These are phyloP conservation scores for Acanthosepion esculentum DNA, from an alignment of 2,888 invertebrate genomes.

Conservation along the genomic window DNA sequence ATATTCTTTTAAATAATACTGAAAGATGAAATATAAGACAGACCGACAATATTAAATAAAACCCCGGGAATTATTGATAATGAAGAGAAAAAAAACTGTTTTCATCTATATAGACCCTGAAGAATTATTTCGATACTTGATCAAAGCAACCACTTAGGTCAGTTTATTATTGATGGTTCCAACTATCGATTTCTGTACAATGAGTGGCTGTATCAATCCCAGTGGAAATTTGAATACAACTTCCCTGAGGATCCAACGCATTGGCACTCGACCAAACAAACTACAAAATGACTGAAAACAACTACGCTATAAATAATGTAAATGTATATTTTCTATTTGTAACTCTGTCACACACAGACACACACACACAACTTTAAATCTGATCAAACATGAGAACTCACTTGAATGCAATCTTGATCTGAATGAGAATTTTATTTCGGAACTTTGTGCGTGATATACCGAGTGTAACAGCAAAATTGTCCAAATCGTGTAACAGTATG, in stretches of 20 bases:
- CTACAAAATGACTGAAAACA: neutral
- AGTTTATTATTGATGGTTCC: neutral
- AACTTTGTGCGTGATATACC: too few species aligned
- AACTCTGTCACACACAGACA: fast-evolving
- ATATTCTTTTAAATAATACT: too few species aligned
- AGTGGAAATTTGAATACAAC: neutral
- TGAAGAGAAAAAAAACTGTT: neutral
- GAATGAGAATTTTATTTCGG: too few species aligned
- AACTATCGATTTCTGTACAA: neutral
- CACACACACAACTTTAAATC: neutral
- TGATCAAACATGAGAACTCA: too few species aligned
- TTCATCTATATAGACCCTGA: neutral
- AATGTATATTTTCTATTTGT: neutral
- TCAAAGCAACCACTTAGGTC: neutral
- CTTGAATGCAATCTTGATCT: too few species aligned
- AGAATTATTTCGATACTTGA: neutral
- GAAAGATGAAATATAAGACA: too few species aligned
- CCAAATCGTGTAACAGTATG: too few species aligned
- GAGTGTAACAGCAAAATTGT: too few species aligned
- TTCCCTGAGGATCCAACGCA: neutral
- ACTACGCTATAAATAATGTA: neutral
- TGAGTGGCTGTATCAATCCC: neutral
- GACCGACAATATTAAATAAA: neutral
- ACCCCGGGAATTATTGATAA: neutral
- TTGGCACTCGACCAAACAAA: neutral